A percentile compares a stretch with the other conserved stretches of the same genome.
Evolutionary conservation across 1,140 invertebrate species (phyloP).

Genomic region (Aradophagus sp.): DNA sequence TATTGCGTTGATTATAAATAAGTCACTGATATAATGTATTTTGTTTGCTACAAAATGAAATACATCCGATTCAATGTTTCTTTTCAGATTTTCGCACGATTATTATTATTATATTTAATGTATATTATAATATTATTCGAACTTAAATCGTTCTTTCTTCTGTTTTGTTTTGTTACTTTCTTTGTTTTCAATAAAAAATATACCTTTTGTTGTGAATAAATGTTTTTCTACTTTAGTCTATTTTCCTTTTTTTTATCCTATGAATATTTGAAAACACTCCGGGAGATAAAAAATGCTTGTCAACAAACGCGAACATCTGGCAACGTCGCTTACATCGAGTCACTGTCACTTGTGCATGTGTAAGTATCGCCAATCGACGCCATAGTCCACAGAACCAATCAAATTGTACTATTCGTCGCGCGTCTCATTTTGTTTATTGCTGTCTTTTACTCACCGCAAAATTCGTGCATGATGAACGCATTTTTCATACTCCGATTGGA

Average conservation of each 20-base stretch:
- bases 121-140: too few species aligned
- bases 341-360: conserved; percentile 1
- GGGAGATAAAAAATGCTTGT: neutral
- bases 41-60: too few species aligned
- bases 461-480: too few species aligned
- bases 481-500: too few species aligned
- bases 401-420: conserved; percentile 18
- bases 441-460: conserved; percentile 16
- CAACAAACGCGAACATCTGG: conserved; percentile 10
- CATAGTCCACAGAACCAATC: conserved; percentile 19
- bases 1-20: too few species aligned
- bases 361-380: conserved; percentile 5
- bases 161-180: too few species aligned
- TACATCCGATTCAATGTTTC: too few species aligned
- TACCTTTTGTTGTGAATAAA: neutral
- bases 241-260: neutral
- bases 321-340: conserved; percentile 3
- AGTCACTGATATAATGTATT: too few species aligned
- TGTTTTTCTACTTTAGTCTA: neutral
- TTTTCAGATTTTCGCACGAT: too few species aligned
- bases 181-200: too few species aligned
- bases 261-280: conserved; percentile 1
- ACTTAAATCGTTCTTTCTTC: too few species aligned
- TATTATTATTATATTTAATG: too few species aligned
- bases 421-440: conserved; percentile 24